A percentile compares a stretch with the other conserved stretches of the same genome.
phyloP scores from a whole-genome alignment of 2,888 invertebrate genomes.

The Tetragnatha montana region DNA sequence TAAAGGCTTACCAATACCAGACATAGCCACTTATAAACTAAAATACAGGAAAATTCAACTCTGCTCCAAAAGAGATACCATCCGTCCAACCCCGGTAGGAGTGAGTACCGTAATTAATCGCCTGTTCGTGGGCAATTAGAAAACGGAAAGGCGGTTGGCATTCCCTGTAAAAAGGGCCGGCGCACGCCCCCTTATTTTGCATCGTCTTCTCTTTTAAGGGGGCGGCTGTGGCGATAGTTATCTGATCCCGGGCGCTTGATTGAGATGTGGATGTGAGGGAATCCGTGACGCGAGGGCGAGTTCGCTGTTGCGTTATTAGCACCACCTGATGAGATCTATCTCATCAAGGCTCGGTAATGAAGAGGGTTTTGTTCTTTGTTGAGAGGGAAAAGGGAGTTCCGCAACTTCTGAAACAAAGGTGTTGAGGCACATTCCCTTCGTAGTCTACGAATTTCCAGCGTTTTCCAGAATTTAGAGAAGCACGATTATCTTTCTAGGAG shows the following conservation, averaged over 20 bases:
- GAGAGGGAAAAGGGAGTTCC: no score
- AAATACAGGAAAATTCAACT: no score
- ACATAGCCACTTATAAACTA: no score
- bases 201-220: not conserved
- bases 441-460: no score
- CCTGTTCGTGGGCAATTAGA: conserved; percentile 68
- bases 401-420: no score
- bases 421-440: no score
- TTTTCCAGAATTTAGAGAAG: no score
- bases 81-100: not conserved
- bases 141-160: conserved; percentile 64
- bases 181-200: conserved; percentile 63
- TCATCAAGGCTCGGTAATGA: no score
- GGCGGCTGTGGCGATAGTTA: conserved; percentile 1
- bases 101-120: conserved; percentile 56
- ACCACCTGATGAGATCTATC: not conserved
- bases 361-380: no score
- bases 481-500: no score
- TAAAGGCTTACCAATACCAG: no score
- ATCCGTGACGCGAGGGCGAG: conserved; percentile 40
- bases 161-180: conserved; percentile 39
- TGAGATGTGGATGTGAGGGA: conserved; percentile 26
- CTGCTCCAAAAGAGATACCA: no score
- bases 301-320: not conserved
- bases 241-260: not conserved